phyloP scores from a whole-genome alignment of 1,140 invertebrate genomes.

The Drosophila carrolli region DNA sequence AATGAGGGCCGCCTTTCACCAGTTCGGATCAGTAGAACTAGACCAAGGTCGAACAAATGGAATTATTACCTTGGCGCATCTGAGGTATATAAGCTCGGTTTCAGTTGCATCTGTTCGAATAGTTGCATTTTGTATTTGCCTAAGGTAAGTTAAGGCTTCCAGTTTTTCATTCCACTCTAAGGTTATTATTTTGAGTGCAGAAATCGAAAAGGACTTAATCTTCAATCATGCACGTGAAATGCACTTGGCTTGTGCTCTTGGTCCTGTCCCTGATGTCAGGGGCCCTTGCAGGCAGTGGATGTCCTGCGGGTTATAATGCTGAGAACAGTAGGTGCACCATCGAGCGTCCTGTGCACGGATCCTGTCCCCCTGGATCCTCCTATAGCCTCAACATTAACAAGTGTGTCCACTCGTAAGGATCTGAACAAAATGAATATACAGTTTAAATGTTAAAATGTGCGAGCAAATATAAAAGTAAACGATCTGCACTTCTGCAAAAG shows the following conservation, averaged over 20 bases:
- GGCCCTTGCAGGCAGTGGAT: conserved; percentile 55
- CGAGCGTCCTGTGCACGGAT: conserved; percentile 69
- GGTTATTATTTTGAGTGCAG: conserved; percentile 4
- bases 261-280: conserved; percentile 56
- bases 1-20: background rate
- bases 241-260: conserved; percentile 63
- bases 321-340: conserved; percentile 56
- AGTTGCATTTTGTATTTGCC: conserved; percentile 46
- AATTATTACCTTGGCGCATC: conserved; percentile 16
- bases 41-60: conserved; percentile 23
- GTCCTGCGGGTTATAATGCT: conserved; percentile 60
- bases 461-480: background rate
- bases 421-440: background rate
- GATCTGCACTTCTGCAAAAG: background rate
- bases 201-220: background rate
- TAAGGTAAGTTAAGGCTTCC: conserved; percentile 36
- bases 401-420: conserved; percentile 60
- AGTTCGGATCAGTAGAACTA: conserved; percentile 9
- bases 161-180: background rate
- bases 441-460: conserved; percentile 1
- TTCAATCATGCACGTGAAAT: conserved; percentile 50
- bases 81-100: conserved; percentile 46
- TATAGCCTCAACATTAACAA: conserved; percentile 68
- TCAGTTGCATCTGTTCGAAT: conserved; percentile 15
- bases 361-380: conserved; percentile 63